Conservation (phyloP, 2,113 vertebrate genomes). For the Actenoides hombroni region DNA sequence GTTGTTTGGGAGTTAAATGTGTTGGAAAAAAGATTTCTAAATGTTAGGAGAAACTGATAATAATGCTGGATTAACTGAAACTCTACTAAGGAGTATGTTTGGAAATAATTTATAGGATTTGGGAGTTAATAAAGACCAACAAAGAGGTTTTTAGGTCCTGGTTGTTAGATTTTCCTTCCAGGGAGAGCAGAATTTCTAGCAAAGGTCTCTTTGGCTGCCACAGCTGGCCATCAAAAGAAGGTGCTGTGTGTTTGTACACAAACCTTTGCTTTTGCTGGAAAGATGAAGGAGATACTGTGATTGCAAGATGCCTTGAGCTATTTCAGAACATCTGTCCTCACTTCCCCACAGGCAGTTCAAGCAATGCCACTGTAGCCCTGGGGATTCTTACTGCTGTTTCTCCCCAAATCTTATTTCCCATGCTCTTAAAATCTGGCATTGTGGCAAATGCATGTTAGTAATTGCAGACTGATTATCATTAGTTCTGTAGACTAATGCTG, state of each 20-base stretch:
- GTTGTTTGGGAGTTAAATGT: background rate
- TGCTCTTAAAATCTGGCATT: background rate
- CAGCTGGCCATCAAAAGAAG: background rate
- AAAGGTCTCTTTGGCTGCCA: background rate
- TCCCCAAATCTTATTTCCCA: background rate
- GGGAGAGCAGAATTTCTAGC: background rate
- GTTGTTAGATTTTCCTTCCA: background rate
- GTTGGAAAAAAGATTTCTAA: background rate
- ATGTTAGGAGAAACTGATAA: background rate
- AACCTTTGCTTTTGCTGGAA: background rate
- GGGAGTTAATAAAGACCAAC: background rate
- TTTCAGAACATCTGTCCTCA: background rate
- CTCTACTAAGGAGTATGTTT: background rate
- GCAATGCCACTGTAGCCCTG: background rate
- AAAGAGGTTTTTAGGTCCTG: background rate
- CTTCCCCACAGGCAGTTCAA: background rate
- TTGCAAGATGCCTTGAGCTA: background rate
- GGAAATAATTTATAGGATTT: background rate
- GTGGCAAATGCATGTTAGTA: background rate
- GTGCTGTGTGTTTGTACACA: background rate
- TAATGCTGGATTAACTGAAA: background rate
- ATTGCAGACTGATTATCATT: background rate
- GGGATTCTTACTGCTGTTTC: fast-evolving
- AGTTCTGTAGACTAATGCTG: background rate
- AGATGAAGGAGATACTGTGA: background rate